Percentiles rank a stretch among this genome's conserved stretches.
phyloP scores from a whole-genome alignment of 1,140 invertebrate genomes.

The Tigriopus japonicus region DNA sequence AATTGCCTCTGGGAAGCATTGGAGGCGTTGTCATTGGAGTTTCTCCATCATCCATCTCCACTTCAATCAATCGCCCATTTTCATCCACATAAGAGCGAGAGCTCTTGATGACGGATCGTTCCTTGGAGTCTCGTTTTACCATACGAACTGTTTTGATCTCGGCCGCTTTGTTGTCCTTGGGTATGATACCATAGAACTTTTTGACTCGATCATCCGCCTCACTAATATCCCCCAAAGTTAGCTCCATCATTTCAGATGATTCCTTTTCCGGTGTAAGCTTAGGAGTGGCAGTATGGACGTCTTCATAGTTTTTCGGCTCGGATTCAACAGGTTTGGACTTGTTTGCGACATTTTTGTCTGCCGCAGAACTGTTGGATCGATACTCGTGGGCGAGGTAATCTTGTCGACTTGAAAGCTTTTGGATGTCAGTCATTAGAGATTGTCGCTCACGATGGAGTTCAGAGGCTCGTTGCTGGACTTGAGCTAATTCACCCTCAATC shows the following conservation, averaged over 20 bases:
- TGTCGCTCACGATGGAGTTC: slow-evolving; percentile 60
- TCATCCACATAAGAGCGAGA: slow-evolving; percentile 18
- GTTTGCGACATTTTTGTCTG: no score
- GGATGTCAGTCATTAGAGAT: slow-evolving; percentile 14
- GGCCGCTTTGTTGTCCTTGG: slow-evolving; percentile 44
- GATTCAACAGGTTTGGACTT: no score
- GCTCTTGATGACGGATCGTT: slow-evolving; percentile 43
- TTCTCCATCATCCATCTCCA: slow-evolving; percentile 21
- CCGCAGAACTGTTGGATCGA: no score
- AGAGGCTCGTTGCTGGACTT: slow-evolving; percentile 60
- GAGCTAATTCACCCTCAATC: slow-evolving; percentile 55
- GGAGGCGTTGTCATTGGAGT: background rate
- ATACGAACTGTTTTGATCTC: slow-evolving; percentile 82
- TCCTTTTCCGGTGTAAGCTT: no score
- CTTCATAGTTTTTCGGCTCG: no score
- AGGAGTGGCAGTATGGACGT: no score
- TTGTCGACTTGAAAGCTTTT: no score
- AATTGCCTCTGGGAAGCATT: slow-evolving; percentile 10
- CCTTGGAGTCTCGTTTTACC: slow-evolving; percentile 72
- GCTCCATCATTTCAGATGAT: no score
- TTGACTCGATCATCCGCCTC: slow-evolving; percentile 39
- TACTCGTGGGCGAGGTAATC: no score
- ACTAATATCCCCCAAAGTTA: slow-evolving; percentile 26
- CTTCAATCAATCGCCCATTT: slow-evolving; percentile 19
- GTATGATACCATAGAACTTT: slow-evolving; percentile 41